A percentile compares a stretch with the other conserved stretches of the same genome.
These are phyloP conservation scores for Drosophila lacertosa DNA, from an alignment of 1,140 invertebrate genomes.

Conservation along the genomic window DNA sequence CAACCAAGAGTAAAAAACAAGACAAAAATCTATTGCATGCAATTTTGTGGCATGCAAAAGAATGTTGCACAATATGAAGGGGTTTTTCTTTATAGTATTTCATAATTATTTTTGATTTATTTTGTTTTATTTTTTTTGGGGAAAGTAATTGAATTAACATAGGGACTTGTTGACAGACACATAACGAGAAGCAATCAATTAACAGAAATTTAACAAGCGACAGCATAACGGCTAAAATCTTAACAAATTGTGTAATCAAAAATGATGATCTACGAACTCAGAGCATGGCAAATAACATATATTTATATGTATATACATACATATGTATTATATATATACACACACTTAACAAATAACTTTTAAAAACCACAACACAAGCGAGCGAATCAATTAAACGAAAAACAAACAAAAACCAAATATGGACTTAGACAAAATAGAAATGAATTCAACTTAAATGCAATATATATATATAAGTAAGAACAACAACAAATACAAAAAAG, in stretches of 20 bases:
- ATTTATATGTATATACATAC: constrained; percentile 33
- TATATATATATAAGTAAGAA: background rate
- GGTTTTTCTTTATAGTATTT: too few species aligned
- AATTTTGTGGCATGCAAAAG: background rate
- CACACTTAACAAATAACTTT: constrained; percentile 29
- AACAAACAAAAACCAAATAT: background rate
- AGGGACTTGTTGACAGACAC: constrained; percentile 11
- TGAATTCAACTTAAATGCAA: constrained; percentile 5
- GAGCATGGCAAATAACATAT: constrained; percentile 15
- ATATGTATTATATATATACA: constrained; percentile 14
- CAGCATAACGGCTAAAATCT: constrained; percentile 6
- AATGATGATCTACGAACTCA: constrained; percentile 52
- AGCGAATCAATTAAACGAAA: constrained; percentile 60
- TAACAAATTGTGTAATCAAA: constrained; percentile 61
- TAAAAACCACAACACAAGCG: constrained; percentile 42
- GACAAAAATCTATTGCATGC: constrained; percentile 16
- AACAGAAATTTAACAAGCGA: constrained; percentile 31
- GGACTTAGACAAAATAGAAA: constrained; percentile 11
- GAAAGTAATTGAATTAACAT: constrained; percentile 8
- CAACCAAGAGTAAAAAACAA: constrained; percentile 3
- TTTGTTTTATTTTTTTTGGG: too few species aligned
- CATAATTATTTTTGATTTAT: too few species aligned
- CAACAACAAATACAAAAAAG: background rate
- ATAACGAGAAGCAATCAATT: constrained; percentile 74
- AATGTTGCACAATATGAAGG: background rate